Conservation (phyloP, 2,113 vertebrate genomes). For the Onychostruthus taczanowskii region DNA sequence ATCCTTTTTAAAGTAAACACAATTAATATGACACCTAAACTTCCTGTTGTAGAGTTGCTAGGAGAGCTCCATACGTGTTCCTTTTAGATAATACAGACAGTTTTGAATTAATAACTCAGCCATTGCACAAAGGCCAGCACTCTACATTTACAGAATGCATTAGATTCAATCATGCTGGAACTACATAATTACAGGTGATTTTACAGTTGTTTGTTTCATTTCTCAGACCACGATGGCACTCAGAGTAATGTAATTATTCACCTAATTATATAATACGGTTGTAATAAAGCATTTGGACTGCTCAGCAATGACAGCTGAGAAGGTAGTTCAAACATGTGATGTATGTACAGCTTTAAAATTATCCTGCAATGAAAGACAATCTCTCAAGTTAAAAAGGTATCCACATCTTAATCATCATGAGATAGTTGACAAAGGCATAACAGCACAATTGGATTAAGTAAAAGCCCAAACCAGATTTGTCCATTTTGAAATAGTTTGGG, state of each 20-base stretch:
- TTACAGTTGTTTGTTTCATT: conserved; percentile 41
- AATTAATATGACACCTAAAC: neutral
- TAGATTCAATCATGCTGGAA: neutral
- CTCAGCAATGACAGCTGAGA: neutral
- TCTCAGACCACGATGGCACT: neutral
- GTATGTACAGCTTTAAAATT: neutral
- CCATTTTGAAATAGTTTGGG: neutral
- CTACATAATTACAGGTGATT: conserved; percentile 33
- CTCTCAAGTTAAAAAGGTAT: neutral
- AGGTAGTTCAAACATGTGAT: neutral
- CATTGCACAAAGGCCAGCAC: neutral
- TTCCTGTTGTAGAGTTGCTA: neutral
- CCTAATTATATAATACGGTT: neutral
- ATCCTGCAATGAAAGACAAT: neutral
- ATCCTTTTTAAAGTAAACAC: neutral
- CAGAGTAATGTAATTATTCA: conserved; percentile 19
- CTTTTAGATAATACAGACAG: neutral
- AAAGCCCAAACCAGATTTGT: neutral
- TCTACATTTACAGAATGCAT: neutral
- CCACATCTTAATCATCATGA: neutral
- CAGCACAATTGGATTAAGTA: neutral
- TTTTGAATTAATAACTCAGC: neutral
- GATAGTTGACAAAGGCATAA: neutral
- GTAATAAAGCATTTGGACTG: neutral
- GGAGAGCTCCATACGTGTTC: neutral